Evolutionary conservation across 2,797 vertebrate species (phyloP).

Genomic region (Zonotrichia albicollis): DNA sequence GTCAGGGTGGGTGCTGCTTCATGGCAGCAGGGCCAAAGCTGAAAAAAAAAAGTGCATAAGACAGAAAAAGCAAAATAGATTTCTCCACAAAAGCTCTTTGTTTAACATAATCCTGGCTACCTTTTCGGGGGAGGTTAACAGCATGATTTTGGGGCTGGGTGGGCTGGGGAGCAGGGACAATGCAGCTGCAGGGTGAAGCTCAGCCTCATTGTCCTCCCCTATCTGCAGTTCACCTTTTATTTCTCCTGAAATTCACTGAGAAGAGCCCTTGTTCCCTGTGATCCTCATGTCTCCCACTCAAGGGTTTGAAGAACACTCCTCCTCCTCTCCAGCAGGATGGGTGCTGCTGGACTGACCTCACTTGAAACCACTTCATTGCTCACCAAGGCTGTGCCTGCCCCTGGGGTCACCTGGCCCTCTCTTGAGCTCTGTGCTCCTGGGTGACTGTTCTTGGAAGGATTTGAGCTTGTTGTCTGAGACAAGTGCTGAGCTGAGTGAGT

Average conservation of each 20-base stretch:
- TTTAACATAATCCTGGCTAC: background rate
- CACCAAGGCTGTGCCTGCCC: background rate
- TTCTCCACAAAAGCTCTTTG: background rate
- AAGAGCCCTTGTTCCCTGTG: background rate
- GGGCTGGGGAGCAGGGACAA: background rate
- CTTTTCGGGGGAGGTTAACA: background rate
- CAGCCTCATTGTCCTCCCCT: background rate
- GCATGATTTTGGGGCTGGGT: fast-evolving
- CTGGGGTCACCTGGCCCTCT: background rate
- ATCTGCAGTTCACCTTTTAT: background rate
- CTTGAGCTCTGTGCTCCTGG: background rate
- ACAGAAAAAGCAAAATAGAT: background rate
- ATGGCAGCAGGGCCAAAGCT: background rate
- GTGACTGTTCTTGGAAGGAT: background rate
- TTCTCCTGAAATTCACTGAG: background rate
- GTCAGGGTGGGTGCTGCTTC: background rate
- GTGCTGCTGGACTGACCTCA: background rate
- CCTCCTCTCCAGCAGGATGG: background rate
- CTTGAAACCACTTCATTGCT: background rate
- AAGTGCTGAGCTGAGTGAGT: background rate
- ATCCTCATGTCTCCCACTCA: background rate
- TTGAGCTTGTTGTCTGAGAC: background rate
- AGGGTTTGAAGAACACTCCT: background rate
- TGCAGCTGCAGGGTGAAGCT: background rate
- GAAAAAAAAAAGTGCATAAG: background rate